A percentile compares a stretch with the other conserved stretches of the same genome.
phyloP scores from a whole-genome alignment of 1,140 invertebrate species.

The Drosophila truncata region DNA sequence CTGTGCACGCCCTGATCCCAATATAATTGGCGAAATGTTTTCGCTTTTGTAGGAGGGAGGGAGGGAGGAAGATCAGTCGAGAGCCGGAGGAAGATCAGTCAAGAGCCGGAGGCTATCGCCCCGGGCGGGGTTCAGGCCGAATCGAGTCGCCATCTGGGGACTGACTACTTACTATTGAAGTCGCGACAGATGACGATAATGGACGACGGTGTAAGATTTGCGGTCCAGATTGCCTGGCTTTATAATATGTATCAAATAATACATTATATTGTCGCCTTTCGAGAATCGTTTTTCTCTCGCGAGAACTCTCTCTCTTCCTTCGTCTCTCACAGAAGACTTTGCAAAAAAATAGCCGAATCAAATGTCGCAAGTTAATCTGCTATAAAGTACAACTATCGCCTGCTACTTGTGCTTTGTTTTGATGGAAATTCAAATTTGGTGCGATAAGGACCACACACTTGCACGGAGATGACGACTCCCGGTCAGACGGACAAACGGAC shows the following conservation, averaged over 20 bases:
- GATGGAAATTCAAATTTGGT: constrained; percentile 49
- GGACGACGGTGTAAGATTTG: constrained; percentile 36
- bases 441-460: constrained; percentile 71
- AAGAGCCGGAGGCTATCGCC: constrained; percentile 29
- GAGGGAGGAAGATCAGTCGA: background rate
- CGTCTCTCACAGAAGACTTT: background rate
- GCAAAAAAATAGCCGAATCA: constrained; percentile 27
- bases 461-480: constrained; percentile 8
- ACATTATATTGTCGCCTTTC: constrained; percentile 19
- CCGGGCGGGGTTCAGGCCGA: constrained; percentile 16
- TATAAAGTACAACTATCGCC: constrained; percentile 40
- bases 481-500: constrained; percentile 10
- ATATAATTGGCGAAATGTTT: background rate
- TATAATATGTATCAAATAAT: background rate
- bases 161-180: constrained; percentile 7
- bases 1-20: background rate
- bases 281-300: constrained; percentile 5
- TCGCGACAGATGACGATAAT: constrained; percentile 48
- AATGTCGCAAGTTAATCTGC: constrained; percentile 43
- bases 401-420: constrained; percentile 47
- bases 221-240: constrained; percentile 6
- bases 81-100: background rate
- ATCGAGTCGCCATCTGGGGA: constrained; percentile 39
- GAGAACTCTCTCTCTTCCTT: background rate
- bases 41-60: background rate